Percentiles rank a stretch among this genome's conserved stretches.
phyloP scores from a whole-genome alignment of 2,113 vertebrate genomes.

The Ceyx margarethae region DNA sequence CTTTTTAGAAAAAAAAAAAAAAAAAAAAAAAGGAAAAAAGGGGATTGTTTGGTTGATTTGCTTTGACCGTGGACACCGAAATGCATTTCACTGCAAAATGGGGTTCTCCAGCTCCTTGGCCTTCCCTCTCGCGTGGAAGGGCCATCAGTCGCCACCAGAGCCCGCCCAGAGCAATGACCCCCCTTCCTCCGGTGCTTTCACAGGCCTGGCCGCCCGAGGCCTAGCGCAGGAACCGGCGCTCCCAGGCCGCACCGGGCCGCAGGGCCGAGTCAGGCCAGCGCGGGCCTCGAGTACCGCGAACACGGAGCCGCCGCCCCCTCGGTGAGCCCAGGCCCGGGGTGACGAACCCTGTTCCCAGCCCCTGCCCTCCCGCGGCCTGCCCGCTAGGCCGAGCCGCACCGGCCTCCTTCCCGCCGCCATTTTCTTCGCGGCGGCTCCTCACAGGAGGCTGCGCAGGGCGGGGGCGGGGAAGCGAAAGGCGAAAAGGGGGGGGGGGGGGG shows the following conservation, averaged over 20 bases:
- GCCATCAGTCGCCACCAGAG: background rate
- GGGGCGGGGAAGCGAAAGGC: background rate
- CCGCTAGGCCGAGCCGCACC: background rate
- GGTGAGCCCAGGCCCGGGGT: too few relatives aligned
- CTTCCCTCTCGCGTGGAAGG: fast-evolving
- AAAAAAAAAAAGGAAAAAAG: background rate
- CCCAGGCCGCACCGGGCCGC: background rate
- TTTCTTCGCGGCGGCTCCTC: conserved; percentile 35
- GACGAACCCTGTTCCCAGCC: background rate
- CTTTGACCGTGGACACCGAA: fast-evolving
- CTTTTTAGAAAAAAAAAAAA: too few relatives aligned
- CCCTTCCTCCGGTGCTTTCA: background rate
- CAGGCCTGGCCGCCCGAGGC: background rate
- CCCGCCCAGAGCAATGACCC: too few relatives aligned
- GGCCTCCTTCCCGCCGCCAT: conserved; percentile 32
- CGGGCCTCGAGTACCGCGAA: background rate
- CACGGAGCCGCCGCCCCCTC: too few relatives aligned
- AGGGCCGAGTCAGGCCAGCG: background rate
- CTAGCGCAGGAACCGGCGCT: too few relatives aligned
- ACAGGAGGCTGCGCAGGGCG: conserved; percentile 37
- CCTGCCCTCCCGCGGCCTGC: background rate
- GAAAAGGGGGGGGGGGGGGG: background rate
- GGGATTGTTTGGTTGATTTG: background rate
- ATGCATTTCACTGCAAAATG: fast-evolving
- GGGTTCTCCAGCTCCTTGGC: background rate